These are phyloP conservation scores for Dendropsophus ebraccatus DNA, from an alignment of 2,113 vertebrate genomes.

Conservation along the genomic window DNA sequence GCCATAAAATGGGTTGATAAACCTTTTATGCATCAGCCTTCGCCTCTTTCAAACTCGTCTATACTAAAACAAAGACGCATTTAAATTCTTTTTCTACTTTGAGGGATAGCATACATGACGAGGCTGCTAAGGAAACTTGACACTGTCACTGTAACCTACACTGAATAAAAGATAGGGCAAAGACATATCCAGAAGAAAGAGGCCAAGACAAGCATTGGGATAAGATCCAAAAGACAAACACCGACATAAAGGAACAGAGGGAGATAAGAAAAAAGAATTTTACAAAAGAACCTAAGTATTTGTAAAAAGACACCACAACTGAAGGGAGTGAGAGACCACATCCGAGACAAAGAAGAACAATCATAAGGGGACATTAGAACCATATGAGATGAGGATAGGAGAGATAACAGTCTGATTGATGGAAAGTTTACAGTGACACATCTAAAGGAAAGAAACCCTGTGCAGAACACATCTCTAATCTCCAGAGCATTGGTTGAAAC, in stretches of 20 bases:
- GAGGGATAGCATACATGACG: background rate
- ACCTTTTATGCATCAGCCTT: background rate
- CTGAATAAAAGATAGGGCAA: conserved; percentile 52
- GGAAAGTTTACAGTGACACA: conserved; percentile 44
- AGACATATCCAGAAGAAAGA: conserved; percentile 43
- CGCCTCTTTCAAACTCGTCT: background rate
- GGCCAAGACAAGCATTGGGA: conserved; percentile 37
- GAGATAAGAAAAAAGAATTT: conserved; percentile 29
- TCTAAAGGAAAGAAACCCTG: conserved; percentile 26
- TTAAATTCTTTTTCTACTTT: background rate
- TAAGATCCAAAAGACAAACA: conserved; percentile 51
- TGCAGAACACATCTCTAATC: conserved; percentile 32
- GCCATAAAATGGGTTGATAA: background rate
- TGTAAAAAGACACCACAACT: conserved; percentile 19
- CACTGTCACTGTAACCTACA: conserved; percentile 50
- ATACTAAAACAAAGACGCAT: background rate
- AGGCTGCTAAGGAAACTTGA: conserved; percentile 20
- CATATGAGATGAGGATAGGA: conserved; percentile 17
- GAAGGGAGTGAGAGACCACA: conserved; percentile 31
- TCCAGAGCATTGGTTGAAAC: conserved; percentile 40
- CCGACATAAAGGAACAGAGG: conserved; percentile 4
- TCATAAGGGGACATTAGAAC: conserved; percentile 25
- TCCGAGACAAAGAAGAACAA: conserved; percentile 43
- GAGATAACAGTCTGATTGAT: conserved; percentile 40
- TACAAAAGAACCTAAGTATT: conserved; percentile 38